Evolutionary conservation across 2,888 invertebrate species (phyloP).

Genomic region (Augochlorella aurata): DNA sequence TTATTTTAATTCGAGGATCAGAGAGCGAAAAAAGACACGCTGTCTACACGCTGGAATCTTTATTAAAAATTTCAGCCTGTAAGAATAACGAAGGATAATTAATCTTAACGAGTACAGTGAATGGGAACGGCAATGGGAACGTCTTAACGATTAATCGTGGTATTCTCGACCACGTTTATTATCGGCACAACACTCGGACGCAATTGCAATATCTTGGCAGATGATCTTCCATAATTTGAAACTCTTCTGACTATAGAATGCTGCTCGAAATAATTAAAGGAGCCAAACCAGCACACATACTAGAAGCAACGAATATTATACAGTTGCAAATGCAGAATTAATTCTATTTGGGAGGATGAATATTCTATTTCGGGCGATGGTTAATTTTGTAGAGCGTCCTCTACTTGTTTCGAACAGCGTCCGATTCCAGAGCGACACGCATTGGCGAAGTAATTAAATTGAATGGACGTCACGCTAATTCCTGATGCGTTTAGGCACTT

Average conservation of each 20-base stretch:
- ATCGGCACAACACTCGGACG: background rate
- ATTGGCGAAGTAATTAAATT: conserved; percentile 8
- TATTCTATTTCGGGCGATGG: background rate
- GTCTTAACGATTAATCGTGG: conserved; percentile 41
- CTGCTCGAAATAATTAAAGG: conserved; percentile 25
- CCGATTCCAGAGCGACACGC: background rate
- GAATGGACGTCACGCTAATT: background rate
- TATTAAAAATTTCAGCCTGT: conserved; percentile 61
- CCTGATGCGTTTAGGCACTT: conserved; percentile 52
- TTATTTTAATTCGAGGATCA: background rate
- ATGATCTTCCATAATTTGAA: background rate
- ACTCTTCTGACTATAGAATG: background rate
- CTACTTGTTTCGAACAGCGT: conserved; percentile 5
- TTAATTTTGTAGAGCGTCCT: background rate
- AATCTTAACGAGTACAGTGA: conserved; percentile 52
- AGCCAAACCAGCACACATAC: background rate
- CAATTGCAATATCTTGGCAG: conserved; percentile 7
- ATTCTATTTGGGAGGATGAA: background rate
- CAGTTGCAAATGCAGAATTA: background rate
- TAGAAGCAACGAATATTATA: background rate
- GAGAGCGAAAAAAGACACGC: background rate
- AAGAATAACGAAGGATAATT: conserved; percentile 58
- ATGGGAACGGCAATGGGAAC: conserved; percentile 51
- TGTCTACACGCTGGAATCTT: conserved; percentile 46
- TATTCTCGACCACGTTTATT: conserved; percentile 22